Conservation (phyloP, 2,888 invertebrate species). For the Trachelus tabidus region DNA sequence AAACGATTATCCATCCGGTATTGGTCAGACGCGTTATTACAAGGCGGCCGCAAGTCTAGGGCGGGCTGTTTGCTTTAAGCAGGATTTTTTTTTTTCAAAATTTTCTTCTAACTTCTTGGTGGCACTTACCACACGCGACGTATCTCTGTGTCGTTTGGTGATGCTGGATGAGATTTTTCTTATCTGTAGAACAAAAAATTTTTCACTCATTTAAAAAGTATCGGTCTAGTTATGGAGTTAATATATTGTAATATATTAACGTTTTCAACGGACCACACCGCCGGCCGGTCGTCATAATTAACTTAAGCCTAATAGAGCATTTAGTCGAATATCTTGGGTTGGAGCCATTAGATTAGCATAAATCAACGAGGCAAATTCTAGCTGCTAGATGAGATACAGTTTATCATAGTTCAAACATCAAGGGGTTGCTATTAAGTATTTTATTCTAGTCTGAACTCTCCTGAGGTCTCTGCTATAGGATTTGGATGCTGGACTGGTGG, state of each 20-base stretch:
- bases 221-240: constrained; percentile 33
- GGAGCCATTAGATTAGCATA: constrained; percentile 53
- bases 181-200: neutral
- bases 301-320: constrained; percentile 57
- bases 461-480: neutral
- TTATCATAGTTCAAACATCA: constrained; percentile 45
- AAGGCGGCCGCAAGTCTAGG: constrained; percentile 13
- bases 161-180: neutral
- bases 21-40: constrained; percentile 17
- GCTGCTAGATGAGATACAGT: constrained; percentile 34
- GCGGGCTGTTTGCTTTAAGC: constrained; percentile 3
- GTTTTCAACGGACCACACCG: constrained; percentile 22
- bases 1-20: constrained; percentile 22
- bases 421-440: constrained; percentile 30
- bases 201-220: constrained; percentile 17
- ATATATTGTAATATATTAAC: constrained; percentile 44
- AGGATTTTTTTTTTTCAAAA: constrained; percentile 1
- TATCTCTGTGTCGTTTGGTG: neutral
- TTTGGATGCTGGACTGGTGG: neutral
- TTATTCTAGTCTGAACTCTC: neutral
- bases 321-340: constrained; percentile 47
- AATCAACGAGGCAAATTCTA: constrained; percentile 36
- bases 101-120: neutral
- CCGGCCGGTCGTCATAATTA: constrained; percentile 45
- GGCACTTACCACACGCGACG: constrained; percentile 17